Base-by-base conservation (phyloP, 2,888 invertebrate genomes). In the Adineta ricciae region DNA sequence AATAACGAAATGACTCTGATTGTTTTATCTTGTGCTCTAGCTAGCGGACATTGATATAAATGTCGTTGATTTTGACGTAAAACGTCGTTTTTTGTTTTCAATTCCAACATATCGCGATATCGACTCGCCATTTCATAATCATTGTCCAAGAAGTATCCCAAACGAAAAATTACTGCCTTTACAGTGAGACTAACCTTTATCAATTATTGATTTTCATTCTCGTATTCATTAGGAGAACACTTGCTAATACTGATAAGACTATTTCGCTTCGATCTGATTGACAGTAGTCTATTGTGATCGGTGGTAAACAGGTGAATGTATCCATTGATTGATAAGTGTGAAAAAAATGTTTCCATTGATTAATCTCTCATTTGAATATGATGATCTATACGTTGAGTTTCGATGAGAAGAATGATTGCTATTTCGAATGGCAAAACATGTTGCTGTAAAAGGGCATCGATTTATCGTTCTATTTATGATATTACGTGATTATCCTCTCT, bases 71-170 rank as follows among this genome's bases (percentile, higher is more conserved):
- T 64, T 64, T 64, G 64, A 64, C 64, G 64, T 64, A 32, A 32
- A 64, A 64, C 64, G 64, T 64, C 64, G 32, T 64, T 64, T 36
- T n/a, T 64, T 19, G 50, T 4, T 46, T 46, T 46, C 46, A 64
- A 64, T 64, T 64, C 27, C 14, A 32, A 64, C 64, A 64, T 27
- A 8, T 64, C 11, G 16, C 32, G 32, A 64, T 11, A 16, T n/a
- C 3, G 11, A 32, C 64, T 32, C 64, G 14, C 32, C 36, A 19
- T 64, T 64, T 64, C 36, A 64, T 64, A 64, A 64, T 36, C 32
- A 64, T 64, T 64, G 64, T 64, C 64, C 64, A 64, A 64, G 64
- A 64, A 64, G 64, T 64, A 32, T 64, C 64, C 32, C 64, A 27
- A 27, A 56, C 27, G 46, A 64, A 16, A 64, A 64, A 36, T 32